Conservation (phyloP, 2,888 invertebrate species). For the Chrysolina haemoptera region DNA sequence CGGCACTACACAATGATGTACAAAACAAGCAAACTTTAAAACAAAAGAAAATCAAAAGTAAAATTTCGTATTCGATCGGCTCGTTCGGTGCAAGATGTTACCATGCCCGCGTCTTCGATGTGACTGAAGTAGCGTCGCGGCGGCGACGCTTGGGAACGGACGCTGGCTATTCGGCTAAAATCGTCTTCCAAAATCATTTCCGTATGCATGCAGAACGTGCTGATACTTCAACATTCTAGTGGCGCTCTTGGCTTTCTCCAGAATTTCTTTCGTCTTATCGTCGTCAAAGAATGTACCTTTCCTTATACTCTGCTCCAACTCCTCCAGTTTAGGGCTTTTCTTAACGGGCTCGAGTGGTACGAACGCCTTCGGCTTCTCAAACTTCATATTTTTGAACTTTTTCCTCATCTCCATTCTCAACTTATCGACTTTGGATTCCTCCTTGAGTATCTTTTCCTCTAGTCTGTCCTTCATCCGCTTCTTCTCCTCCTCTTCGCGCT, state of each 20-base stretch:
- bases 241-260: constrained; percentile 64
- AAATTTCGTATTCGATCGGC: constrained; percentile 53
- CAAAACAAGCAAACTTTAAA: constrained; percentile 34
- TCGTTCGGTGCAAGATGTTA: constrained; percentile 52
- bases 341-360: constrained; percentile 65
- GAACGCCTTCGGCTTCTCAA: constrained; percentile 64
- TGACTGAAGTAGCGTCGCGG: constrained; percentile 46
- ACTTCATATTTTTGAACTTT: constrained; percentile 63
- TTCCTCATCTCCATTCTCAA: constrained; percentile 64
- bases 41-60: constrained; percentile 42
- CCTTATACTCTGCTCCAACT: constrained; percentile 64
- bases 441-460: constrained; percentile 63
- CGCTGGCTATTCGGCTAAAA: constrained; percentile 51
- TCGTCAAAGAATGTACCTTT: constrained; percentile 68
- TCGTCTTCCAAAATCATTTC: constrained; percentile 59
- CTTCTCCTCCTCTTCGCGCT: constrained; percentile 65
- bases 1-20: constrained; percentile 33
- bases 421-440: constrained; percentile 64
- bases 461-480: constrained; percentile 64
- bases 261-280: constrained; percentile 65
- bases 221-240: constrained; percentile 63
- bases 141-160: constrained; percentile 27
- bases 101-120: constrained; percentile 54
- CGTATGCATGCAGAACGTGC: constrained; percentile 57
- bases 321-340: constrained; percentile 65